phyloP scores from a whole-genome alignment of 2,797 vertebrate genomes.

The Cyclura pinguis region DNA sequence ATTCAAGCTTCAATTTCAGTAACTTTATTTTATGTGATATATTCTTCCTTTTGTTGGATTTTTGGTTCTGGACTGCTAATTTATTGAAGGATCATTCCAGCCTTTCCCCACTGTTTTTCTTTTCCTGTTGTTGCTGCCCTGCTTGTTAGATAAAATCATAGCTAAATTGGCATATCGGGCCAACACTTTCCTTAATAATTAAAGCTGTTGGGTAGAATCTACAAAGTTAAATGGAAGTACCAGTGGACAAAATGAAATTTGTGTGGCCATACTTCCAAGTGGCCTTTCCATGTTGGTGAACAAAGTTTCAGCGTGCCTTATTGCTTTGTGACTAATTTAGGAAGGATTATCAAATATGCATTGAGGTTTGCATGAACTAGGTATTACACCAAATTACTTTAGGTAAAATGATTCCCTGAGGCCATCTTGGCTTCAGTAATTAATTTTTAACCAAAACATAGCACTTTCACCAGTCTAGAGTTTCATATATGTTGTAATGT shows the following conservation, averaged over 20 bases:
- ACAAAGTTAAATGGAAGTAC: not conserved
- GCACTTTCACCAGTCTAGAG: not conserved
- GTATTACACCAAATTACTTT: constrained; percentile 49
- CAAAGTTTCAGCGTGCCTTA: constrained; percentile 19
- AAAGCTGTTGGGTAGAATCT: constrained; percentile 26
- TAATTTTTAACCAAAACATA: constrained; percentile 52
- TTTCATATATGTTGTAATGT: not conserved
- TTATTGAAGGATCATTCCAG: not conserved
- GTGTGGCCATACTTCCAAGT: not conserved
- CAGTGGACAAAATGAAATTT: not conserved
- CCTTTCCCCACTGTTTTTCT: not conserved
- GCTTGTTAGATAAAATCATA: constrained; percentile 5
- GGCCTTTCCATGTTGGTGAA: constrained; percentile 17
- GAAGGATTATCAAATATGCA: constrained; percentile 48
- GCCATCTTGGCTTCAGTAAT: constrained; percentile 52
- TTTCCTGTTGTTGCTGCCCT: not conserved
- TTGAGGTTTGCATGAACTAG: constrained; percentile 55
- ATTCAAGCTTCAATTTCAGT: not conserved
- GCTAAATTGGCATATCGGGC: constrained; percentile 28
- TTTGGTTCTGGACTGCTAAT: not conserved
- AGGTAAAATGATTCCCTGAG: constrained; percentile 46
- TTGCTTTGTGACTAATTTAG: constrained; percentile 22
- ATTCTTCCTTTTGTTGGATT: not conserved
- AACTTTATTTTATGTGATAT: constrained; percentile 11
- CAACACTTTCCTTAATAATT: constrained; percentile 38